These are phyloP conservation scores for Ptychochromis oligacanthus DNA, from an alignment of 2,113 vertebrate species.

Conservation along the genomic window DNA sequence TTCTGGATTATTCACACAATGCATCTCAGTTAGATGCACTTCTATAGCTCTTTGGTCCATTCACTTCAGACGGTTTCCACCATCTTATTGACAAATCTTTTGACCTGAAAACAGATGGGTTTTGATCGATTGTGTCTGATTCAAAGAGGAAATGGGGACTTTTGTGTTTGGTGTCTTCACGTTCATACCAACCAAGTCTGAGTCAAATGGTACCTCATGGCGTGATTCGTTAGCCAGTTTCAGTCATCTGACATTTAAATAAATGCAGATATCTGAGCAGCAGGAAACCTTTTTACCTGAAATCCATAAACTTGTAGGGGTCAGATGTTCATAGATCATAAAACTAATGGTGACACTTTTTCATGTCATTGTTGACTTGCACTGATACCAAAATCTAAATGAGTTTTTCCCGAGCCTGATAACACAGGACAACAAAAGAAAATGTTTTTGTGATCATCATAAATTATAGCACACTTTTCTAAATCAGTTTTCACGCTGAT, in stretches of 20 bases:
- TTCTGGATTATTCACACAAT: slow-evolving; percentile 41
- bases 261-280: not conserved
- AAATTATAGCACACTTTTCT: no score
- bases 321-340: not conserved
- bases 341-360: not conserved
- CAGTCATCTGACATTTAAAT: not conserved
- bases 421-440: no score
- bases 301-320: no score
- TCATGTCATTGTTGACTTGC: not conserved
- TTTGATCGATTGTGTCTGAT: not conserved
- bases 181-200: not conserved
- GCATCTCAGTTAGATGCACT: not conserved
- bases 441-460: no score
- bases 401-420: not conserved
- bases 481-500: no score
- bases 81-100: not conserved
- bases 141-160: not conserved
- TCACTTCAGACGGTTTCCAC: not conserved
- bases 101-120: slow-evolving; percentile 6
- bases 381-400: not conserved
- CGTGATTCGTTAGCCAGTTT: no score
- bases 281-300: no score
- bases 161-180: not conserved
- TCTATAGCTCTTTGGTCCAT: not conserved
- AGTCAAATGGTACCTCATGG: no score